Evolutionary conservation across 2,113 vertebrate genomes (phyloP).

Genomic region (Calyptommatus sinebrachiatus): DNA sequence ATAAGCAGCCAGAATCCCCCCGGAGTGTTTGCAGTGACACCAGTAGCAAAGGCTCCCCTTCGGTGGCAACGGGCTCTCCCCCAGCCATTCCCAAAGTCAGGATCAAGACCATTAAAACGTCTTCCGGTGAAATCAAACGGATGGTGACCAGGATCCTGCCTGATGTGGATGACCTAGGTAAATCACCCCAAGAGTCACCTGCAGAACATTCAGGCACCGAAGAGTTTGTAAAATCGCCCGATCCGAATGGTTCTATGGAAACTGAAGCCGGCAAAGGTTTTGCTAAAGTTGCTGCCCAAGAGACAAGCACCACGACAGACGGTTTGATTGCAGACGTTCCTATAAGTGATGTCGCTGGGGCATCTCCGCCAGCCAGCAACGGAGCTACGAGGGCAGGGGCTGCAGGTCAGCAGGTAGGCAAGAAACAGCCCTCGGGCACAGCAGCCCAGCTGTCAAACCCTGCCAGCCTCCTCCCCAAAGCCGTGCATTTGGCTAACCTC

Average conservation of each 20-base stretch:
- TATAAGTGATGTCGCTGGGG: slow-evolving; percentile 35
- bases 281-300: slow-evolving; percentile 37
- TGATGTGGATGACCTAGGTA: slow-evolving; percentile 84
- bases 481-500: slow-evolving; percentile 93
- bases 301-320: slow-evolving; percentile 59
- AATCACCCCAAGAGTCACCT: slow-evolving; percentile 81
- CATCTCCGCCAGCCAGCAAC: slow-evolving; percentile 58
- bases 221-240: slow-evolving; percentile 70
- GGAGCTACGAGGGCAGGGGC: slow-evolving; percentile 60
- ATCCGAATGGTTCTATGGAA: slow-evolving; percentile 61
- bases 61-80: slow-evolving; percentile 82
- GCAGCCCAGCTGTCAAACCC: slow-evolving; percentile 44
- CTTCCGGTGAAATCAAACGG: slow-evolving; percentile 91
- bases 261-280: slow-evolving; percentile 46
- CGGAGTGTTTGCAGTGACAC: slow-evolving; percentile 90
- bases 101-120: slow-evolving; percentile 97
- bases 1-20: slow-evolving; percentile 88
- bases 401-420: slow-evolving; percentile 57
- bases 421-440: slow-evolving; percentile 62
- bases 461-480: slow-evolving; percentile 88
- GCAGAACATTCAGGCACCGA: slow-evolving; percentile 72
- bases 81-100: slow-evolving; percentile 93
- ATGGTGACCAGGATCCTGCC: slow-evolving; percentile 91
- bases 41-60: slow-evolving; percentile 88
- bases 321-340: slow-evolving; percentile 51